A percentile compares a stretch with the other conserved stretches of the same genome.
Conservation (phyloP, 2,888 invertebrate species). For the Coecobrya sp. region DNA sequence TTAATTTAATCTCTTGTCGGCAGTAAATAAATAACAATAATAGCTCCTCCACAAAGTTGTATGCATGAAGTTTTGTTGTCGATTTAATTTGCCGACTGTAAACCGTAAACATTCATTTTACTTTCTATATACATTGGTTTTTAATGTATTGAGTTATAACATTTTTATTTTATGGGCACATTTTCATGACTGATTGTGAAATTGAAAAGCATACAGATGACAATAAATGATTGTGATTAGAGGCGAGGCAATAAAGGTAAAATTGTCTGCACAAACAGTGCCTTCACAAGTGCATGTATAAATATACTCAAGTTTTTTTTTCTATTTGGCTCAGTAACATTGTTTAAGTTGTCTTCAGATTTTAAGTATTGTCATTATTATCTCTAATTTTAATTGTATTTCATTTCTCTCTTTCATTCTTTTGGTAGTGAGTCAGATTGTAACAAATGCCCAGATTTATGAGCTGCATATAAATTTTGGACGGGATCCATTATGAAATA, state of each 20-base stretch:
- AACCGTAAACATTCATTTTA: conserved; percentile 14
- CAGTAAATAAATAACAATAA: background rate
- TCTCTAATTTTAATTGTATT: background rate
- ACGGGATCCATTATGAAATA: conserved; percentile 70
- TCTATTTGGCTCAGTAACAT: background rate
- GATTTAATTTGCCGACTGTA: background rate
- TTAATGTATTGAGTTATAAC: background rate
- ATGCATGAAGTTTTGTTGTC: conserved; percentile 4
- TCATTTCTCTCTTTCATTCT: background rate
- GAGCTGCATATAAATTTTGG: conserved; percentile 20
- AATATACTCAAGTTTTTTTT: background rate
- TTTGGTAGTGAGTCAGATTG: conserved; percentile 2
- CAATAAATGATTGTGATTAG: conserved; percentile 12
- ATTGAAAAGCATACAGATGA: conserved; percentile 16
- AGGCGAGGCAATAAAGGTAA: background rate
- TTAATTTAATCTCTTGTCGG: background rate
- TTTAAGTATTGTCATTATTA: background rate
- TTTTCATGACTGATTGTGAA: conserved; percentile 31
- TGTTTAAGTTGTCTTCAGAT: background rate
- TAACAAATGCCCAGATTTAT: conserved; percentile 1
- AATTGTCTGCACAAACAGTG: background rate
- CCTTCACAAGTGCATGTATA: background rate
- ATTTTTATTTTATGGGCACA: background rate
- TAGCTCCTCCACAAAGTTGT: background rate
- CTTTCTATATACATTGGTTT: background rate